A percentile compares a stretch with the other conserved stretches of the same genome.
These are phyloP conservation scores for Incurvaria masculella DNA, from an alignment of 2,888 invertebrate species.

Conservation along the genomic window DNA sequence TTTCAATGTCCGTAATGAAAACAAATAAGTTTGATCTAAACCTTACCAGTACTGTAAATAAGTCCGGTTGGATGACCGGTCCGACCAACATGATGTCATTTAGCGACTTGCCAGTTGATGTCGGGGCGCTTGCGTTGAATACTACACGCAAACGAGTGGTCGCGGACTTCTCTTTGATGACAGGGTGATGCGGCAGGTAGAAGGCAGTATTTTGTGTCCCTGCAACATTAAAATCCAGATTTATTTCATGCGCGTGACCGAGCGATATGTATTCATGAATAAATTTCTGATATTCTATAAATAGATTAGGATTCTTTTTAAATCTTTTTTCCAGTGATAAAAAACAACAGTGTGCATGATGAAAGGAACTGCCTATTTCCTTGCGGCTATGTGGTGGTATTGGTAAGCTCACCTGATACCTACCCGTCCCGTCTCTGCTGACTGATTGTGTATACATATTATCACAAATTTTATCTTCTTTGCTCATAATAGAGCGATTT, in stretches of 20 bases:
- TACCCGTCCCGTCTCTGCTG: no score
- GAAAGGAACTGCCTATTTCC: background rate
- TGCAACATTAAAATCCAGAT: background rate
- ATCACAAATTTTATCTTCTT: no score
- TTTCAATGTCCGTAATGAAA: constrained; percentile 20
- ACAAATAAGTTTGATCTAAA: constrained; percentile 18
- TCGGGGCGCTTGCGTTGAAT: constrained; percentile 18
- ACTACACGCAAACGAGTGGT: constrained; percentile 21
- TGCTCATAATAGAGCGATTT: no score
- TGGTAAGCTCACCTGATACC: no score
- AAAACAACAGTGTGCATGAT: background rate
- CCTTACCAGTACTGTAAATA: constrained; percentile 19
- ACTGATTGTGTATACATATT: no score
- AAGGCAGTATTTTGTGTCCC: constrained; percentile 9
- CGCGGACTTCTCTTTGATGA: constrained; percentile 17
- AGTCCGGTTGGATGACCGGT: constrained; percentile 18
- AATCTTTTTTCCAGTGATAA: background rate
- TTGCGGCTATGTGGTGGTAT: background rate
- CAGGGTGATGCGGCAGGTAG: constrained; percentile 22
- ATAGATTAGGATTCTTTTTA: background rate
- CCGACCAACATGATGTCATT: constrained; percentile 19
- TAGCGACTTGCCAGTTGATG: constrained; percentile 16
- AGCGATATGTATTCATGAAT: constrained; percentile 62
- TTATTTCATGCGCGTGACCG: constrained; percentile 15
- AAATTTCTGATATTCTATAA: background rate